phyloP scores from a whole-genome alignment of 2,888 invertebrate species.

The Furcula furcula region DNA sequence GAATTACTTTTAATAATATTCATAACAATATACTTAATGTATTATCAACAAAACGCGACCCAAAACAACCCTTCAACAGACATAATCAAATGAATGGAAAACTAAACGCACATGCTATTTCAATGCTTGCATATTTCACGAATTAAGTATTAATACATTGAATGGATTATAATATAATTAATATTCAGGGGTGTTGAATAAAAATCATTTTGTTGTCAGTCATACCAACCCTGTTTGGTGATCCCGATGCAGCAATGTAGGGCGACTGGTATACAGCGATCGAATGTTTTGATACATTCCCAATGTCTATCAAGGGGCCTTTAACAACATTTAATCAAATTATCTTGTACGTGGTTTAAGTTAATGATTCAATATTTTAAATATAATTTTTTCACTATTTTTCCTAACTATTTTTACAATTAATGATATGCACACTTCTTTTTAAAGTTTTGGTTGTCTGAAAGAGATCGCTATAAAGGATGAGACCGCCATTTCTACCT shows the following conservation, averaged over 20 bases:
- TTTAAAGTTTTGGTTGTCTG: no score
- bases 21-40: conserved; percentile 1
- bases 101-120: conserved; percentile 43
- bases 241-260: conserved; percentile 16
- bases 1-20: neutral
- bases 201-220: conserved; percentile 72
- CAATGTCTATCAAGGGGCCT: neutral
- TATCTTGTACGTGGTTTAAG: no score
- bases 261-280: conserved; percentile 18
- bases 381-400: no score
- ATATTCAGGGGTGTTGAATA: conserved; percentile 68
- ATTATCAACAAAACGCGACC: conserved; percentile 15
- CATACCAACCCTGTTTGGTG: conserved; percentile 42
- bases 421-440: no score
- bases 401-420: no score
- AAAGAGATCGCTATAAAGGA: no score
- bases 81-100: conserved; percentile 28
- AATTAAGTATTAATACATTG: conserved; percentile 32
- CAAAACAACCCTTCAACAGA: conserved; percentile 19
- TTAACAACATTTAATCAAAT: no score
- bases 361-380: no score
- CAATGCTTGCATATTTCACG: conserved; percentile 38
- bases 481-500: no score
- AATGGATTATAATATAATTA: conserved; percentile 67
- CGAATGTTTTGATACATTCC: conserved; percentile 34